Base-by-base conservation (phyloP, 1,140 invertebrate genomes). In the Patella vulgata region DNA sequence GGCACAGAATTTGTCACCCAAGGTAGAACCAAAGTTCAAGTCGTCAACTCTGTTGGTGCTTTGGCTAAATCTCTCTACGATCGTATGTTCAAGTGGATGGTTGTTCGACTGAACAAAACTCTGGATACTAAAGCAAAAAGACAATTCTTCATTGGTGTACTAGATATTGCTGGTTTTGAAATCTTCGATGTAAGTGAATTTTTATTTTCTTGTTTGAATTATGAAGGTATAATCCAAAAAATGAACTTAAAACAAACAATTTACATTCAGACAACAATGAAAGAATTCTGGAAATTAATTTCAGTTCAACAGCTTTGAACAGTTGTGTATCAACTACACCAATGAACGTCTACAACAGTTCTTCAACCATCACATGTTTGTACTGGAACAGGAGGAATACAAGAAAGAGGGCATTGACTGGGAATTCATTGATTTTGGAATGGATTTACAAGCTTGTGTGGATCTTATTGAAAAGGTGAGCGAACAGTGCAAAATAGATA, bases 321-420 rank as follows among this genome's bases (percentile, higher is more conserved):
- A 99, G 88, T 90, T 99, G 84, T 99, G 97, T 89, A 99, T 99
- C 91, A 99, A 99, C 90, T 98, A 97, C 89, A 98, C 97, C 86
- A 99, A 99, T 87, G 96, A 99, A 89, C 96, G 97, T 87, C 89
- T 99, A 76, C 96, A 99, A 88, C 97, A 99, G 87, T 99, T 99
- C 90, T 99, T 99, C 93, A 99, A 99, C 88, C 97, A 99, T 86
- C 96, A 98, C 88, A 99, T 99, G 97, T 99, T 99, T 87, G 95
- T 99, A 74, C 89, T 98, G 84, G 97, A 99, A 88, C 97, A 99
- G 91, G 97, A 99, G 88, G 96, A 98, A 83, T 98, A 98, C 88
- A 92, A 96, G 82, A 90, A 92, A 77, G 96, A 98, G 87, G 96
- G 95, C 84, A 98, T 98, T 87, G 91, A 96, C 83, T 98, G 96